Conservation (phyloP, 2,113 vertebrate species). For the Castor canadensis region DNA sequence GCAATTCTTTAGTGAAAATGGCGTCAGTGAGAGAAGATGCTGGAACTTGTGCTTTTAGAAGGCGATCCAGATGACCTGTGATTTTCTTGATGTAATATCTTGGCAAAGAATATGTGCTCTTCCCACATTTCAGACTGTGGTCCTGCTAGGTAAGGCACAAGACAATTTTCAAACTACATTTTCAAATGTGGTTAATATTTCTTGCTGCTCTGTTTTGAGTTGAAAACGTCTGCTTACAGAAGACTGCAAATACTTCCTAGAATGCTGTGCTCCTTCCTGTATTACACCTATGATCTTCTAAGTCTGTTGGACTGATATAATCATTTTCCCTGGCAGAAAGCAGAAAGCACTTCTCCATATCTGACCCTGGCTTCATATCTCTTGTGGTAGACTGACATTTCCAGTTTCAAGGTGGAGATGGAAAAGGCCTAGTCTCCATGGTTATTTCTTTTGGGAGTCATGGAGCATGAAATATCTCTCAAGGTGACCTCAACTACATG, state of each 20-base stretch:
- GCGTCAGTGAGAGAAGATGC: not conserved
- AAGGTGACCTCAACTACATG: not conserved
- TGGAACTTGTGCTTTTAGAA: constrained; percentile 4
- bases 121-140: not conserved
- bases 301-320: not conserved
- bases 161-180: not conserved
- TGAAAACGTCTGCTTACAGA: not conserved
- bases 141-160: not conserved
- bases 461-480: not conserved
- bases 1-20: not conserved
- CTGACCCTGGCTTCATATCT: not conserved
- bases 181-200: not conserved
- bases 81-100: not conserved
- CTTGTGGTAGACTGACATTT: not conserved
- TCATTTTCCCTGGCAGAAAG: not conserved
- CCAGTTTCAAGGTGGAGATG: not conserved
- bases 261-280: not conserved
- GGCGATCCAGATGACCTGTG: not conserved
- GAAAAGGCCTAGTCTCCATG: not conserved
- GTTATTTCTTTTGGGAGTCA: not conserved
- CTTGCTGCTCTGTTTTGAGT: not conserved
- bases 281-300: not conserved
- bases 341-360: not conserved
- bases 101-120: not conserved
- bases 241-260: not conserved